Percentiles rank a stretch among this genome's conserved stretches.
Conservation (phyloP, 1,140 invertebrate species). For the Stegodyphus dumicola region DNA sequence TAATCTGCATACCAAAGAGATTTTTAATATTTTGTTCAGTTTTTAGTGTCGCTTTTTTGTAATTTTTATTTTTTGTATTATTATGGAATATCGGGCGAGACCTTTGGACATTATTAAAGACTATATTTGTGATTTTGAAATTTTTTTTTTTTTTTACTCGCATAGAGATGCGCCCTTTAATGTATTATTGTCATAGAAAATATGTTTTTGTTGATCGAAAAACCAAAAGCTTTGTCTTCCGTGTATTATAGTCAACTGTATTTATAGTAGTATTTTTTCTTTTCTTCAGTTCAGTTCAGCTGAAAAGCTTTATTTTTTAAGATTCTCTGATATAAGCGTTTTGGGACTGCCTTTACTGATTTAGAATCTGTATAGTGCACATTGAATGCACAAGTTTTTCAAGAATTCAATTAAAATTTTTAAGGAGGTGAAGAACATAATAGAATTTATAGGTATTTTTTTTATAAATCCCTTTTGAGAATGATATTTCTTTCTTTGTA, state of each 20-base stretch:
- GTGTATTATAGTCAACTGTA: slow-evolving; percentile 47
- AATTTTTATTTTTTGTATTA: slow-evolving; percentile 49
- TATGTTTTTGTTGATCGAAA: slow-evolving; percentile 54
- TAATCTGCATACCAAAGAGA: slow-evolving; percentile 56
- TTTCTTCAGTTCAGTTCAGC: slow-evolving; percentile 21
- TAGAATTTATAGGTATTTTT: too few species aligned
- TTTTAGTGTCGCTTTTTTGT: slow-evolving; percentile 39
- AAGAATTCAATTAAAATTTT: too few species aligned
- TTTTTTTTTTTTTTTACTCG: slow-evolving; percentile 29
- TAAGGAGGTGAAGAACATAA: too few species aligned
- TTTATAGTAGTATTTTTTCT: slow-evolving; percentile 54
- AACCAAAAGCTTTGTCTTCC: slow-evolving; percentile 46
- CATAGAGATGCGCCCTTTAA: slow-evolving; percentile 17
- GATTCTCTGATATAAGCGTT: slow-evolving; percentile 26
- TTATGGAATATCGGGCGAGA: slow-evolving; percentile 2
- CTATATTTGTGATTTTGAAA: background rate
- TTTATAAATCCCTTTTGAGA: too few species aligned
- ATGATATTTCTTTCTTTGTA: too few species aligned
- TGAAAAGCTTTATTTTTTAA: background rate
- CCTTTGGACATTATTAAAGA: background rate
- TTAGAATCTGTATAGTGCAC: too few species aligned
- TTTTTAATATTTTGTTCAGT: slow-evolving; percentile 44
- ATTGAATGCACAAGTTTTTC: too few species aligned
- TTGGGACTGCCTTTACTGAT: slow-evolving; percentile 17
- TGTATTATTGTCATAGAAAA: slow-evolving; percentile 19